These are phyloP conservation scores for Barnardius zonarius DNA, from an alignment of 2,113 vertebrate species.

Conservation along the genomic window DNA sequence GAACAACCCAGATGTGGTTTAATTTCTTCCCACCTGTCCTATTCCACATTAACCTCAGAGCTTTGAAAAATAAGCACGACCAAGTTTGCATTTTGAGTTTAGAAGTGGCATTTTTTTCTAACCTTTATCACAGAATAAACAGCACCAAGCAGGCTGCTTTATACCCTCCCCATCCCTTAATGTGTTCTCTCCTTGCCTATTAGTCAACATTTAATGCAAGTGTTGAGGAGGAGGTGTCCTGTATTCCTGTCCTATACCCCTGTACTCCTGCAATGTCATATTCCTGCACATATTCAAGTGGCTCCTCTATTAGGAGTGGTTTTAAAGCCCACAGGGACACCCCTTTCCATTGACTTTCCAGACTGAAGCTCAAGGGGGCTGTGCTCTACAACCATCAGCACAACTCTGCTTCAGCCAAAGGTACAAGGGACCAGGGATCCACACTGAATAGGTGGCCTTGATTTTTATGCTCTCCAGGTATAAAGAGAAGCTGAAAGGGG, in stretches of 20 bases:
- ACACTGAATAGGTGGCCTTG: accelerated
- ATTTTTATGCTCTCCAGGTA: neutral
- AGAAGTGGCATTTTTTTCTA: neutral
- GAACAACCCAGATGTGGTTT: neutral
- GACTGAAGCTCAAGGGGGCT: neutral
- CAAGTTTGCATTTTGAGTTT: neutral
- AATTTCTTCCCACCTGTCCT: neutral
- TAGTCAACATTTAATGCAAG: neutral
- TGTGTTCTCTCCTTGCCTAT: neutral
- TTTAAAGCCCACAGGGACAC: neutral
- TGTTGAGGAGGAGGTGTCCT: accelerated
- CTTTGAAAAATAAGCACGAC: neutral
- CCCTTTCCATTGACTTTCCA: neutral
- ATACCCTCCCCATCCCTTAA: neutral
- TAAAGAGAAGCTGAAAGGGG: neutral
- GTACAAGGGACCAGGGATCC: neutral
- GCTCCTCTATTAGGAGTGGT: neutral
- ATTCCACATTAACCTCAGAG: neutral
- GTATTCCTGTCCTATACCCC: neutral
- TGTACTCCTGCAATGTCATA: neutral
- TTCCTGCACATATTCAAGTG: neutral
- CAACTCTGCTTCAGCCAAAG: neutral
- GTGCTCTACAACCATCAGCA: neutral
- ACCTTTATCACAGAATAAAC: neutral
- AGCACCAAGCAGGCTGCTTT: neutral